A percentile compares a stretch with the other conserved stretches of the same genome.
Evolutionary conservation across 2,113 vertebrate species (phyloP).

Genomic region (Stegostoma tigrinum): DNA sequence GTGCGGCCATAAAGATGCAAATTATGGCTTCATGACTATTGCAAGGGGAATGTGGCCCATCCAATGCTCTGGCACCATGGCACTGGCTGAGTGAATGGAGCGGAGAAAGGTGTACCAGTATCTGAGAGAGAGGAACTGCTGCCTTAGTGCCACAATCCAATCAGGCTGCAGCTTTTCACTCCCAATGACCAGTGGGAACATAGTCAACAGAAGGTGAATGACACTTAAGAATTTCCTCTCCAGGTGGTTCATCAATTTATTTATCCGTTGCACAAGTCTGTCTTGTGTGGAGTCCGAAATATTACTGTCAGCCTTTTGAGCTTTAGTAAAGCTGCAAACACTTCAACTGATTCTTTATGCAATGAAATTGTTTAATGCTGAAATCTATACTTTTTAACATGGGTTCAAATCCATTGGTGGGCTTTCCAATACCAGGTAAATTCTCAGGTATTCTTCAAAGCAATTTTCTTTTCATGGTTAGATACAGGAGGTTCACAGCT

Average conservation of each 20-base stretch:
- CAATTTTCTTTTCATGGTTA: neutral
- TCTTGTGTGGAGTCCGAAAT: neutral
- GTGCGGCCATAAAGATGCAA: neutral
- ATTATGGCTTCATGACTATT: neutral
- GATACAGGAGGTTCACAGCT: neutral
- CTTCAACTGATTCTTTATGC: neutral
- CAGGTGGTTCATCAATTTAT: neutral
- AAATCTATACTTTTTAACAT: neutral
- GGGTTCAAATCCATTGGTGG: neutral
- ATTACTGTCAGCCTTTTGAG: neutral
- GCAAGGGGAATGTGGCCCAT: neutral
- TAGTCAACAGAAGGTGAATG: neutral
- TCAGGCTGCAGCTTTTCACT: neutral
- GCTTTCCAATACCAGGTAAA: neutral
- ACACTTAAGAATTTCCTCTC: no score
- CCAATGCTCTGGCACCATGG: neutral
- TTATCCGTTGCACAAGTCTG: neutral
- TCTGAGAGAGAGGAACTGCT: neutral
- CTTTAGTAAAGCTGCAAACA: neutral
- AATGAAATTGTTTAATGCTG: neutral
- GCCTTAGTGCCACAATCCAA: neutral
- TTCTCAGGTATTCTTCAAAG: neutral
- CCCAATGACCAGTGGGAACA: neutral
- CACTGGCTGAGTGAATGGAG: neutral
- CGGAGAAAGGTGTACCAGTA: neutral